These are phyloP conservation scores for Dascillus cervinus DNA, from an alignment of 2,888 invertebrate genomes.

Conservation along the genomic window DNA sequence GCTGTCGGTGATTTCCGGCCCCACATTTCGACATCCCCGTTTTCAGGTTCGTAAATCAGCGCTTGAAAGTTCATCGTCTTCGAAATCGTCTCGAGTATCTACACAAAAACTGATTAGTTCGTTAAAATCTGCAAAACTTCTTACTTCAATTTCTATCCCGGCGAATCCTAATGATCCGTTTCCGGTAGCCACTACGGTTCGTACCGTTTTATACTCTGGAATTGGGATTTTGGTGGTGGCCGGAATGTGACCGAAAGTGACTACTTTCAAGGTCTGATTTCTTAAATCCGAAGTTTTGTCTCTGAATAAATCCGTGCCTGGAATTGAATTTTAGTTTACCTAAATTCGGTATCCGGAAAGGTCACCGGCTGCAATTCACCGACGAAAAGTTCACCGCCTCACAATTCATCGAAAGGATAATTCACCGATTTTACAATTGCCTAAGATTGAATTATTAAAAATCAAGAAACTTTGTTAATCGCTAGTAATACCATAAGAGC, in stretches of 20 bases:
- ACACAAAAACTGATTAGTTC: conserved; percentile 23
- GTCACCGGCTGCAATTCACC: too few relatives aligned
- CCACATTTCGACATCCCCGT: conserved; percentile 59
- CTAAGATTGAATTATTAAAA: too few relatives aligned
- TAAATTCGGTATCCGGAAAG: too few relatives aligned
- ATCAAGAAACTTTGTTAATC: too few relatives aligned
- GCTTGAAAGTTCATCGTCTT: conserved; percentile 65
- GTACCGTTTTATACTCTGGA: conserved; percentile 16
- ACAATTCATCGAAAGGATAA: too few relatives aligned
- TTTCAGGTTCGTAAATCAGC: conserved; percentile 56
- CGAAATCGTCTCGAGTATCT: conserved; percentile 61
- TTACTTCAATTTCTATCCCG: conserved; percentile 65
- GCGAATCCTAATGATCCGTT: conserved; percentile 34
- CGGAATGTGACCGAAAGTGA: conserved; percentile 61
- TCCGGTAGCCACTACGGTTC: conserved; percentile 18
- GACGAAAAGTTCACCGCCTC: too few relatives aligned
- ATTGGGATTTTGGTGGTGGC: conserved; percentile 44
- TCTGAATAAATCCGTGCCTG: conserved; percentile 42
- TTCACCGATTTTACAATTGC: too few relatives aligned
- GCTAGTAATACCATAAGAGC: too few relatives aligned
- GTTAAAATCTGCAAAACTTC: not conserved
- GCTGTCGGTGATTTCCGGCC: conserved; percentile 57
- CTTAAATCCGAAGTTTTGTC: conserved; percentile 56
- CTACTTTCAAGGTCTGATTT: conserved; percentile 53
- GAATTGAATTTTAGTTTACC: too few relatives aligned